phyloP scores from a whole-genome alignment of 2,113 vertebrate genomes.

The Mesitornis unicolor region DNA sequence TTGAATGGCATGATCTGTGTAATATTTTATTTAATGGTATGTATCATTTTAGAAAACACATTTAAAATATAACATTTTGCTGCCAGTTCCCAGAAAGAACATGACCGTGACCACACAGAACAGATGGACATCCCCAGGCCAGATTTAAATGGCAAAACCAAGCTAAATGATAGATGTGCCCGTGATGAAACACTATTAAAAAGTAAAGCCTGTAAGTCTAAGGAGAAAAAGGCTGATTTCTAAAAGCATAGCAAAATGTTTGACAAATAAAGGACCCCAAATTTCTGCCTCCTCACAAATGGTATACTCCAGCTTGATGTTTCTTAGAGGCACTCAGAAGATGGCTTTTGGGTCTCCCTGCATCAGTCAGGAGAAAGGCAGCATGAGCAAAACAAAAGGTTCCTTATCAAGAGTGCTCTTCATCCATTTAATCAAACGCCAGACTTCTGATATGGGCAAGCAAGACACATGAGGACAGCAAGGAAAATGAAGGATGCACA shows the following conservation, averaged over 20 bases:
- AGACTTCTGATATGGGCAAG: not conserved
- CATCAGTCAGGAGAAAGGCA: not conserved
- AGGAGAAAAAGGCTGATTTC: not conserved
- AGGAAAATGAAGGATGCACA: not conserved
- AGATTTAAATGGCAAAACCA: not conserved
- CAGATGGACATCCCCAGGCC: not conserved
- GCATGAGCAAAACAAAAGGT: not conserved
- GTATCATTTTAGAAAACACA: not conserved
- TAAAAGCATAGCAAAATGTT: not conserved
- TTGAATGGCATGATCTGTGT: not conserved
- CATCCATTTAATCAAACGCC: not conserved
- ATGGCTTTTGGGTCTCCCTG: not conserved
- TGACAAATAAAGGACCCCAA: not conserved
- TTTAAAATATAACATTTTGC: not conserved
- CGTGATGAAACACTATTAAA: not conserved
- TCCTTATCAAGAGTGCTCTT: not conserved
- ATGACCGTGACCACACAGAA: rapidly evolving
- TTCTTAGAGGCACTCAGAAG: not conserved
- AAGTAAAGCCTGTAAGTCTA: not conserved
- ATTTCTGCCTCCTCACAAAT: not conserved
- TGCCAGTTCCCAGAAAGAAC: not conserved
- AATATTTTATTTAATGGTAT: not conserved
- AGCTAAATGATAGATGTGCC: not conserved
- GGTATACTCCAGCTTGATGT: not conserved
- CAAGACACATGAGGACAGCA: not conserved